Base-by-base conservation (phyloP, 2,113 vertebrate genomes). In the Oxygymnocypris stewartii region DNA sequence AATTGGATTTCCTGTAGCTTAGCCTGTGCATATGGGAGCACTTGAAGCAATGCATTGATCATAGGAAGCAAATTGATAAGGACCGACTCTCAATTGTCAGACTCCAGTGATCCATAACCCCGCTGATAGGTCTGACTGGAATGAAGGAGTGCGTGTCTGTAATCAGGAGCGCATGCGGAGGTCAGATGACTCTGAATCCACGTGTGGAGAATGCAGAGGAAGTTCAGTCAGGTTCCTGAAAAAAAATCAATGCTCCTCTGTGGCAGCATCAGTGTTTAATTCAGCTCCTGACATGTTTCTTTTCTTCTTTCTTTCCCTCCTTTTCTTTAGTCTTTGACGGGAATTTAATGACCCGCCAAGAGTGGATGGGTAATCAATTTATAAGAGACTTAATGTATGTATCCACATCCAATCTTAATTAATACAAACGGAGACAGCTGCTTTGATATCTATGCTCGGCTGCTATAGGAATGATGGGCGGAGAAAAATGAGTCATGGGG, bases 321-420 rank as follows among this genome's bases (percentile, higher is more conserved):
- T 25, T 74, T 74, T 40, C 79, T 86, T 90, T 31, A 84, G 87
- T 86, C 87, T 92, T 93, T 92, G 91, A 93, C 75, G 61, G 88
- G 90, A 87, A 82, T 93, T 93, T 94, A 94, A 94, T 94, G 93
- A 89, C 44, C 67, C 87, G 73, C 92, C 91, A 91, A 88, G 51
- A 81, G 16, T 37, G 4, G 93, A 92, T 85, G 88, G 89, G 87
- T 91, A 92, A 94, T 95, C 94, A 87, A 94, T 95, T 93, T 92
- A 92, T 93, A 92, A 91, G 89, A 90, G 91, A 87, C 86, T 89
- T 95, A 94, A 95, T 94, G 92, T 93, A 94, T 93, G 93, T 93
- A 93, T 94, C 94, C 88, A 88, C 89, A 92, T 90, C 89, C 92
- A 91, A 92, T 93, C 91, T 92, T 93, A 94, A 94, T 93, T 92